Evolutionary conservation across 2,888 invertebrate species (phyloP), one percentile per base, ranked within the genome.

Genomic region (Physocephala rufipes): DNA sequence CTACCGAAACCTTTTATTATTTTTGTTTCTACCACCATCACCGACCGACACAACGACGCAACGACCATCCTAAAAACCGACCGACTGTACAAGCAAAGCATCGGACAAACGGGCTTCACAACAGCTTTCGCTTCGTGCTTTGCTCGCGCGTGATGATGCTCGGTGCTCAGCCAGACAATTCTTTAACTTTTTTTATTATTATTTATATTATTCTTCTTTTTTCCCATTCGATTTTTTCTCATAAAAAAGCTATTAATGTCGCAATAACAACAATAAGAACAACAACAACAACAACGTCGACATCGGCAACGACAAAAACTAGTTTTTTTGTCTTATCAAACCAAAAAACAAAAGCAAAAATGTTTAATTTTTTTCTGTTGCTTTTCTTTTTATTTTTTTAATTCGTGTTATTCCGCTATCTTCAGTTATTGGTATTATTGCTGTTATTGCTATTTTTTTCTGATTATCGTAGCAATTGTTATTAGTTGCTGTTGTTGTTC

Each of bases 401-500:
- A 49, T 53, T 68, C 36, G 64, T 70, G n/a, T 71, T 69, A 19
- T 70, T 36, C 36, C 36, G 9, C 4, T 36, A 36, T 36, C 5
- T 53, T 67, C 62, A 9, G 69, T 19, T 26, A 36, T 26, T 65
- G 65, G 58, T 70, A 67, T 71, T 71, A 70, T 64, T 65, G 70
- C 70, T 70, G 68, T 71, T 73, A 72, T 72, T 71, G 66, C 49
- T 70, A 55, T 68, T 64, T 61, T 28, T 69, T 24, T 63, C 36
- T 62, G 71, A 4, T 59, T 64, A 16, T 63, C 58, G 24, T 70
- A 36, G 36, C 36, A 36, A 36, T 36, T 36, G 36, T 36, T 36
- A 9, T 36, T 9, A 9, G 36, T 66, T 71, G 68, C 69, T 67
- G 36, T 58, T 19, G 9, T 28, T 67, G 15, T 43, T 67, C 36